phyloP scores from a whole-genome alignment of 2,888 invertebrate genomes.

The Tromatobia lineatoria region DNA sequence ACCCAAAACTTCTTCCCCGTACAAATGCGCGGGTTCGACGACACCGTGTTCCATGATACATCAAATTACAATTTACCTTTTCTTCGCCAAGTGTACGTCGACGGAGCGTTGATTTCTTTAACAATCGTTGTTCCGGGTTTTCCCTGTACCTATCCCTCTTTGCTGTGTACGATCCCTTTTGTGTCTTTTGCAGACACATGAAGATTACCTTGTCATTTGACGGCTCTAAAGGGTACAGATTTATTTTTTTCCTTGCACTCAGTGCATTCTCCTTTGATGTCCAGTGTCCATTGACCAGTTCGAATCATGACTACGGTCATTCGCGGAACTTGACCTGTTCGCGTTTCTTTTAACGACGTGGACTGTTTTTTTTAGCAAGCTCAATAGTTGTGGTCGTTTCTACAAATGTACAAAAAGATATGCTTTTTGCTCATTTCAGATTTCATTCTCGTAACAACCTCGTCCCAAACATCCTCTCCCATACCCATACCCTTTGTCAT shows the following conservation, averaged over 20 bases:
- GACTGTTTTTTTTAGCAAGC: not conserved
- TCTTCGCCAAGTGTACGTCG: constrained; percentile 56
- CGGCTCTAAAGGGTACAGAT: not conserved
- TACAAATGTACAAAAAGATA: constrained; percentile 22
- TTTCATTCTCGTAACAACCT: not conserved
- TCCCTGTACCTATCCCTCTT: constrained; percentile 37
- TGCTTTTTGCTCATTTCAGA: constrained; percentile 13
- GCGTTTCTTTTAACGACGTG: not conserved
- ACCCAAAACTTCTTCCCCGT: constrained; percentile 43
- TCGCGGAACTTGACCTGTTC: not conserved
- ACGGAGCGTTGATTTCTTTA: constrained; percentile 43
- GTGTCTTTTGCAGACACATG: constrained; percentile 46
- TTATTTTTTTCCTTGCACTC: constrained; percentile 23
- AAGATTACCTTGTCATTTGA: constrained; percentile 25
- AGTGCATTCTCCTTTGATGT: constrained; percentile 29
- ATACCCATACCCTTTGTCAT: not conserved
- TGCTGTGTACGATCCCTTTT: constrained; percentile 24
- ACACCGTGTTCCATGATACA: constrained; percentile 65
- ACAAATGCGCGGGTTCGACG: constrained; percentile 47
- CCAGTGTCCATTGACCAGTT: constrained; percentile 34
- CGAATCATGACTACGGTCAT: not conserved
- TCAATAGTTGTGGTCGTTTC: constrained; percentile 9
- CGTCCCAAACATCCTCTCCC: constrained; percentile 16
- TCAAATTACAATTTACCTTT: constrained; percentile 53
- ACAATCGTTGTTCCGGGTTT: constrained; percentile 5